Conservation (phyloP, 1,140 invertebrate species). For the Drosophila santomea region DNA sequence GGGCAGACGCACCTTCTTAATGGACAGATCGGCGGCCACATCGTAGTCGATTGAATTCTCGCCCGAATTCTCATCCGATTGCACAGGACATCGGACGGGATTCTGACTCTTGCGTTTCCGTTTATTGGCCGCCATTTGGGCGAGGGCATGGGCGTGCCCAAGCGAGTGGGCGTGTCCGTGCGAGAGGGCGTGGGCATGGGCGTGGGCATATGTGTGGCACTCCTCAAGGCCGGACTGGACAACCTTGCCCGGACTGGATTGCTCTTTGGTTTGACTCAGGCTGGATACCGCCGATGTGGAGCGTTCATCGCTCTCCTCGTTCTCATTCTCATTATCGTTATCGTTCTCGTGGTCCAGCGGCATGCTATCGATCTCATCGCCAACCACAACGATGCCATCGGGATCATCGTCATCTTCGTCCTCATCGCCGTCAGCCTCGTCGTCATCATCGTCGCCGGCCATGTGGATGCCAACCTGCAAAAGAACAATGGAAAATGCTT, state of each 20-base stretch:
- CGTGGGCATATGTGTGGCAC: constrained; percentile 85
- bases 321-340: constrained; percentile 17
- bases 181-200: constrained; percentile 79
- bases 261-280: constrained; percentile 87
- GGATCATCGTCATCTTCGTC: constrained; percentile 83
- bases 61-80: constrained; percentile 85
- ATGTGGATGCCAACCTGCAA: constrained; percentile 86
- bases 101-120: constrained; percentile 96
- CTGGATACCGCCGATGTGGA: constrained; percentile 85
- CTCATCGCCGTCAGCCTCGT: constrained; percentile 79
- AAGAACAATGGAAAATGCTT: background rate
- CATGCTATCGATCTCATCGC: constrained; percentile 82
- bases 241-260: constrained; percentile 66
- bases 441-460: constrained; percentile 62
- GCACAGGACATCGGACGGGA: constrained; percentile 91
- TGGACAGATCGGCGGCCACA: constrained; percentile 85
- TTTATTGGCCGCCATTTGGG: constrained; percentile 85
- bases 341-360: constrained; percentile 41
- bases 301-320: constrained; percentile 65
- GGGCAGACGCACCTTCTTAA: constrained; percentile 59
- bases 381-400: constrained; percentile 85
- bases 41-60: constrained; percentile 86
- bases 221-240: constrained; percentile 86
- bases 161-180: constrained; percentile 55
- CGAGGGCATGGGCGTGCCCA: constrained; percentile 87